Evolutionary conservation across 2,113 vertebrate genomes (phyloP).

Genomic region (Sakesphorus luctuosus): DNA sequence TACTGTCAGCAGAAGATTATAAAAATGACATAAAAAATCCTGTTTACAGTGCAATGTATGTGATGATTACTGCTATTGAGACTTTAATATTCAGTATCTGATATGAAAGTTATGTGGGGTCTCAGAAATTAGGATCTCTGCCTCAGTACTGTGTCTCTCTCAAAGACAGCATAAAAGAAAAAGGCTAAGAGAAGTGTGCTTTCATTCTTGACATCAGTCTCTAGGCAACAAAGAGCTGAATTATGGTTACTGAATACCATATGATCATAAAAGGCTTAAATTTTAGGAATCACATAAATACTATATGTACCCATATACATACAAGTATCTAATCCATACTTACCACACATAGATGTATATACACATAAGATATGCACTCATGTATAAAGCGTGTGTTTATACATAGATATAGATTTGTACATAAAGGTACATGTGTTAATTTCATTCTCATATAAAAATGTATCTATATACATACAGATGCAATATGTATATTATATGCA

Average conservation of each 20-base stretch:
- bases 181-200: not conserved
- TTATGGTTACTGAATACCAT: not conserved
- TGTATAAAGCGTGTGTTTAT: not conserved
- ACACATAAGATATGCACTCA: not conserved
- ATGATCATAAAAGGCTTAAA: not conserved
- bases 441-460: not conserved
- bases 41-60: not conserved
- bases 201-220: constrained; percentile 39
- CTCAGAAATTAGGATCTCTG: not conserved
- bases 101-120: not conserved
- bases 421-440: not conserved
- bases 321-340: not conserved
- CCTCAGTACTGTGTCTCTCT: not conserved
- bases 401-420: not conserved
- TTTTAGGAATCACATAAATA: not conserved
- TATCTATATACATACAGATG: not conserved
- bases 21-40: not conserved
- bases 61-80: not conserved
- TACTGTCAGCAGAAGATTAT: not conserved
- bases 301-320: not conserved
- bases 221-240: constrained; percentile 42
- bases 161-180: not conserved
- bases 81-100: not conserved
- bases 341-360: not conserved
- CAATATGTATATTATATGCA: not conserved